Conservation (phyloP, 1,140 invertebrate genomes). For the Mya arenaria region DNA sequence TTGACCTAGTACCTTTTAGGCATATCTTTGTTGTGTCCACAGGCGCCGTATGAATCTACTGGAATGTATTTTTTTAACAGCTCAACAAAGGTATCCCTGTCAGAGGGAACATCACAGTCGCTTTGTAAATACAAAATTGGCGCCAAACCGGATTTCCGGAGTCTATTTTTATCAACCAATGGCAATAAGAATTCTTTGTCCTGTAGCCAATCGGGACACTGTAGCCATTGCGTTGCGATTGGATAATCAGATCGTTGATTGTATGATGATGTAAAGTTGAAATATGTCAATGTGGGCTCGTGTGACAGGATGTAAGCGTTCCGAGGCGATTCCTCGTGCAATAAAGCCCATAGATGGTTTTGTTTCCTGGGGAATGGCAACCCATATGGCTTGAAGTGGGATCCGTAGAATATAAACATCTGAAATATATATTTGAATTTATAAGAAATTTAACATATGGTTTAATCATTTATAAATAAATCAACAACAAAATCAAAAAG, state of each 20-base stretch:
- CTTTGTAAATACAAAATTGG: constrained; percentile 90
- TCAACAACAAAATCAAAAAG: too few species aligned
- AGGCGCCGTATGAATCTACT: constrained; percentile 79
- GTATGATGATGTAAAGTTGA: constrained; percentile 91
- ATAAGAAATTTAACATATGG: too few species aligned
- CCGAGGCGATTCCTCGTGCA: constrained; percentile 94
- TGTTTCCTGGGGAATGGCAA: constrained; percentile 86
- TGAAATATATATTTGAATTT: too few species aligned
- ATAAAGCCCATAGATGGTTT: constrained; percentile 87
- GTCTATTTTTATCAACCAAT: constrained; percentile 84
- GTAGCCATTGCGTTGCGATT: constrained; percentile 88
- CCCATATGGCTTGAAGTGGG: constrained; percentile 85
- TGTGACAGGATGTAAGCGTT: constrained; percentile 88
- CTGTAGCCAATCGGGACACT: constrained; percentile 84
- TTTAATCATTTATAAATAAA: too few species aligned
- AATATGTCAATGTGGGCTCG: constrained; percentile 83
- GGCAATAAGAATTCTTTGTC: constrained; percentile 84
- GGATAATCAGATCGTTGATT: constrained; percentile 89
- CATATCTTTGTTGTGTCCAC: constrained; percentile 84
- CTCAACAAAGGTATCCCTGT: constrained; percentile 87
- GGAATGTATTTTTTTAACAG: constrained; percentile 88
- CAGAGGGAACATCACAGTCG: constrained; percentile 89
- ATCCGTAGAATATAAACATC: constrained; percentile 88
- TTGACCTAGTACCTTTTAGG: constrained; percentile 85
- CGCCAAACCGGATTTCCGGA: constrained; percentile 82